Evolutionary conservation across 2,113 vertebrate species (phyloP).

Genomic region (Thryonomys swinderianus): DNA sequence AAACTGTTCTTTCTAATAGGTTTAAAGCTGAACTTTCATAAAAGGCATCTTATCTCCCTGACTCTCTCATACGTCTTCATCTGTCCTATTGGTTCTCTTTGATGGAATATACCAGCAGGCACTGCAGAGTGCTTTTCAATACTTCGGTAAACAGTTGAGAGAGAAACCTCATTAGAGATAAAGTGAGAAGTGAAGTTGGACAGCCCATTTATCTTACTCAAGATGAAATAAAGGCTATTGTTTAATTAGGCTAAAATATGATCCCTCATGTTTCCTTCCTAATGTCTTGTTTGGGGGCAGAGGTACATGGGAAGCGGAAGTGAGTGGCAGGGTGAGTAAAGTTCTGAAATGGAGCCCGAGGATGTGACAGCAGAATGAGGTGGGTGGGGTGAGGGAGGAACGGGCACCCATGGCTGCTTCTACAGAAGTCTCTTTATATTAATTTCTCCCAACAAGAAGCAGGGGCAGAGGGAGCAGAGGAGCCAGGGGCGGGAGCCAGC

Average conservation of each 20-base stretch:
- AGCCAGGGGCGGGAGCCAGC: not conserved
- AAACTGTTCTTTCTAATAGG: conserved; percentile 45
- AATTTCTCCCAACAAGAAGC: not conserved
- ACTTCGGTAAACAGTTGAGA: conserved; percentile 79
- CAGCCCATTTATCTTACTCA: conserved; percentile 79
- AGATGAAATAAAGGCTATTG: conserved; percentile 71
- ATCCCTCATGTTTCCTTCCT: conserved; percentile 73
- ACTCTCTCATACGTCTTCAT: conserved; percentile 75
- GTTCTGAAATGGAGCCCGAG: conserved; percentile 60
- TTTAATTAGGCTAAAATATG: conserved; percentile 77
- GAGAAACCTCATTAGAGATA: conserved; percentile 76
- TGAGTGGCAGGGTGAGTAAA: conserved; percentile 44
- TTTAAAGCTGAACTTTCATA: conserved; percentile 67
- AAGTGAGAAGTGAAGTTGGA: conserved; percentile 71
- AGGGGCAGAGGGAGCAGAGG: not conserved
- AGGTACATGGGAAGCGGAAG: not conserved
- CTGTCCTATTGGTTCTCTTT: conserved; percentile 72
- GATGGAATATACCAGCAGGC: conserved; percentile 71
- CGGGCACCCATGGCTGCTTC: not conserved
- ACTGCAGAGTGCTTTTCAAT: conserved; percentile 79
- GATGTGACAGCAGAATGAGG: conserved; percentile 37
- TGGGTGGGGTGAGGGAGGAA: not conserved
- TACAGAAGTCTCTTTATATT: not conserved
- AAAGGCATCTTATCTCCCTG: conserved; percentile 53
- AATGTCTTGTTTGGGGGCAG: conserved; percentile 67